Base-by-base conservation (phyloP, 2,888 invertebrate genomes). In the Lydus trimaculatus region DNA sequence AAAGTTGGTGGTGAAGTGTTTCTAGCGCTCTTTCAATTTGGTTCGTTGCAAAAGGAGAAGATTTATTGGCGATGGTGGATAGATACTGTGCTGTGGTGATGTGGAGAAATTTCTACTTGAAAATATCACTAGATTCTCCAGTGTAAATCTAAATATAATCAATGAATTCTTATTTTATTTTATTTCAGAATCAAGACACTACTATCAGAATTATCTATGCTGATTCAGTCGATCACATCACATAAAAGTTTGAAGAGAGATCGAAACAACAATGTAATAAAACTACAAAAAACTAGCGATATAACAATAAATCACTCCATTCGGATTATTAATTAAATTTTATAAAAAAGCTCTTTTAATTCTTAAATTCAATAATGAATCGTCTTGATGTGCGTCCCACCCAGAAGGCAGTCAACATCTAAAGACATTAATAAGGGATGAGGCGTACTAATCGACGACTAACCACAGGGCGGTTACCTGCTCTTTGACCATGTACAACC, bases 391-490 rank as follows among this genome's bases (percentile, higher is more conserved):
- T 23, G 70, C 59, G 59, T 62, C 39, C 70, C 70, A 67, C 67
- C 70, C 70, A 65, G 58, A 58, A 64, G 66, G 64, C 66, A 61
- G 56, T 64, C 61, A 43, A 56, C 56, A 56, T 67, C 23, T 58
- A 60, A 64, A 56, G 48, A 48, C 67, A 67, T 71, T 65, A 71
- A 71, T 71, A 71, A 71, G 71, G 71, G 71, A 67, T 67, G 67
- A 67, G 71, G 71, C 61, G 66, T 67, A 67, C 63, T 71, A 71
- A 71, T 71, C 71, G 70, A 63, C 67, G 65, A 65, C 70, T 65
- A 70, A 70, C 70, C 70, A 66, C 67, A 58, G 71, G 71, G 71
- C 71, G 71, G 67, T 63, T 71, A 71, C 71, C 71, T 71, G 70
- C 67, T 31, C 31, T 61, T 66, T 70, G 67, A 65, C 67, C 67